Evolutionary conservation across 2,888 invertebrate genomes (phyloP).

Genomic region (Amblyjoppa fuscipennis): DNA sequence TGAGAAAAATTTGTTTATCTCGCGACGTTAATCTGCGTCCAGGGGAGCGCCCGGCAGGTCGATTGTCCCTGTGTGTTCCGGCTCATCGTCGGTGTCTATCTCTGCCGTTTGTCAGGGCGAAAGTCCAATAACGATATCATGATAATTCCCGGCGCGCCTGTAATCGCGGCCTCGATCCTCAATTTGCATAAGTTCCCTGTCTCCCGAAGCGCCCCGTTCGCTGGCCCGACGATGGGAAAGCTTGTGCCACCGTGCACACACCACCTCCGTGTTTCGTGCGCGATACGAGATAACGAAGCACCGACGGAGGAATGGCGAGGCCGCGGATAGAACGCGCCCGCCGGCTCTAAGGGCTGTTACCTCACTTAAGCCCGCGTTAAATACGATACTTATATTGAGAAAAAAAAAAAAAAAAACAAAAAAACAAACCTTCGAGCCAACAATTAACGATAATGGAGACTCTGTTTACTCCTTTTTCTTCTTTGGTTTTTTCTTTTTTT

Average conservation of each 20-base stretch:
- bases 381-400: background rate
- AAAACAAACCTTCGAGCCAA: background rate
- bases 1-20: slow-evolving; percentile 40
- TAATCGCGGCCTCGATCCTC: slow-evolving; percentile 63
- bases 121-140: slow-evolving; percentile 66
- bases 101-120: slow-evolving; percentile 42
- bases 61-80: slow-evolving; percentile 7
- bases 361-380: slow-evolving; percentile 14
- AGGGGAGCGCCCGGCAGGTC: background rate
- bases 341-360: slow-evolving; percentile 8
- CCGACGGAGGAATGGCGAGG: slow-evolving; percentile 29
- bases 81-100: slow-evolving; percentile 23
- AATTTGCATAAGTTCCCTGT: slow-evolving; percentile 68
- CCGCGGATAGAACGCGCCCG: slow-evolving; percentile 9
- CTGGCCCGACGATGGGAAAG: slow-evolving; percentile 37
- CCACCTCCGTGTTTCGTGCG: slow-evolving; percentile 22
- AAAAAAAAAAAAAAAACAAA: background rate
- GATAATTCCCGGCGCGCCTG: slow-evolving; percentile 67
- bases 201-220: slow-evolving; percentile 23
- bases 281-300: slow-evolving; percentile 31
- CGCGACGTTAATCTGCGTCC: slow-evolving; percentile 39
- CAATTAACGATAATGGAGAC: slow-evolving; percentile 17
- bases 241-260: slow-evolving; percentile 22
- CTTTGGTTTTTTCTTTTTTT: slow-evolving; percentile 28
- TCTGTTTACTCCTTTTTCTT: slow-evolving; percentile 36